Conservation (phyloP, 2,113 vertebrate species). For the Tricholaema leucomelas region DNA sequence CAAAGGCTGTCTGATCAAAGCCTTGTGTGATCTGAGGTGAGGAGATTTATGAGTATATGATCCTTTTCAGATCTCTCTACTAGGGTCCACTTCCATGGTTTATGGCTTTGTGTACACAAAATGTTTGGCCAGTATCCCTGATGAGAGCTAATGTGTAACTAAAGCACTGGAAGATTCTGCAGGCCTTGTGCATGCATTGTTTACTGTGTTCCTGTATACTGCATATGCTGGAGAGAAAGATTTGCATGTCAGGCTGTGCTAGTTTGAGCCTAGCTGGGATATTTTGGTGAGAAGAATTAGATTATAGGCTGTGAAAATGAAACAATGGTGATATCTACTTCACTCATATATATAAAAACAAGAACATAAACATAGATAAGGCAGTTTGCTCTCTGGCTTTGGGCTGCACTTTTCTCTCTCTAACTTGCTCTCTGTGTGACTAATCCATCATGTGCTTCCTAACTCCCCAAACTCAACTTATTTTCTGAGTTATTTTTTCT, state of each 20-base stretch:
- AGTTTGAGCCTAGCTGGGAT: too few relatives aligned
- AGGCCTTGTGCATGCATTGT: background rate
- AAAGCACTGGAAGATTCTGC: background rate
- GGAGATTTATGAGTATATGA: background rate
- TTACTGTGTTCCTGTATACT: background rate
- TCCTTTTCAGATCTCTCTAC: background rate
- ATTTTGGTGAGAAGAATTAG: too few relatives aligned
- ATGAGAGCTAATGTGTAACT: background rate
- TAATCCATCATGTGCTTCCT: too few relatives aligned
- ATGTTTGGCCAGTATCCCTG: background rate
- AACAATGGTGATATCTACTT: too few relatives aligned
- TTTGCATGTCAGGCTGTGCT: rapidly evolving
- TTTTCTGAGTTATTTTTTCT: too few relatives aligned
- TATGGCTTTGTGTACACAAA: background rate
- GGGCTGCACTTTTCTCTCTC: too few relatives aligned
- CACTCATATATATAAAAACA: too few relatives aligned
- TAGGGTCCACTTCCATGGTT: background rate
- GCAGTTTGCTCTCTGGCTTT: too few relatives aligned
- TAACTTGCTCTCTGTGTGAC: too few relatives aligned
- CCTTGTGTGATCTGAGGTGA: background rate
- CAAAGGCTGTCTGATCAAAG: background rate
- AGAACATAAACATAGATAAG: too few relatives aligned
- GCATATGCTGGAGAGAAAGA: background rate
- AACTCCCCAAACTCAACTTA: too few relatives aligned
- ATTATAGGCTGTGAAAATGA: too few relatives aligned